Percentiles rank a stretch among this genome's conserved stretches.
Conservation (phyloP, 1,140 invertebrate genomes). For the Megathymus violae region DNA sequence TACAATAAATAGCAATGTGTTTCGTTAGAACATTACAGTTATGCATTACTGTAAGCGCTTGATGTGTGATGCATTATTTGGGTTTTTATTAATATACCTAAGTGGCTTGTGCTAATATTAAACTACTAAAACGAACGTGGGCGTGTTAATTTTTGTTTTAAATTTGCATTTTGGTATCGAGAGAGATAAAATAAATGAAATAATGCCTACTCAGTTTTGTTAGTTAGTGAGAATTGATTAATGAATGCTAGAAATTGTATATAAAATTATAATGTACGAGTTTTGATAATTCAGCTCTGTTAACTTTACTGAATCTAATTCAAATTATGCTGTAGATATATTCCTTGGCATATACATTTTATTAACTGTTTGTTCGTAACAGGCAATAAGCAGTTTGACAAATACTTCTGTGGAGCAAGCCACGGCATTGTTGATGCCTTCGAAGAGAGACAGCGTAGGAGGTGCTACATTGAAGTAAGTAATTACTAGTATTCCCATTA, state of each 20-base stretch:
- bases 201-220: not conserved
- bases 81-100: not conserved
- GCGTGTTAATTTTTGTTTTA: not conserved
- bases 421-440: slow-evolving; percentile 84
- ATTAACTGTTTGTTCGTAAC: slow-evolving; percentile 21
- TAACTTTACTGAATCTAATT: not conserved
- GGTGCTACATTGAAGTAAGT: slow-evolving; percentile 81
- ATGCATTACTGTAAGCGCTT: not conserved
- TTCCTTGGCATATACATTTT: not conserved
- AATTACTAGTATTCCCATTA: not conserved
- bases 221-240: slow-evolving; percentile 8
- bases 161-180: not conserved
- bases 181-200: not conserved
- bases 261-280: not conserved
- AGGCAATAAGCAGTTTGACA: slow-evolving; percentile 89
- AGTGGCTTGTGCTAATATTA: not conserved
- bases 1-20: not conserved
- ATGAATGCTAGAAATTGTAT: slow-evolving; percentile 33
- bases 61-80: not conserved
- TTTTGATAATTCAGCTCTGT: not conserved
- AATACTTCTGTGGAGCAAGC: slow-evolving; percentile 84
- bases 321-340: not conserved
- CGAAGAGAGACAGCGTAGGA: slow-evolving; percentile 88
- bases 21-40: slow-evolving; percentile 3
- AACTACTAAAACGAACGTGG: no score